Conservation (phyloP, 2,113 vertebrate genomes). For the Candoia aspera region DNA sequence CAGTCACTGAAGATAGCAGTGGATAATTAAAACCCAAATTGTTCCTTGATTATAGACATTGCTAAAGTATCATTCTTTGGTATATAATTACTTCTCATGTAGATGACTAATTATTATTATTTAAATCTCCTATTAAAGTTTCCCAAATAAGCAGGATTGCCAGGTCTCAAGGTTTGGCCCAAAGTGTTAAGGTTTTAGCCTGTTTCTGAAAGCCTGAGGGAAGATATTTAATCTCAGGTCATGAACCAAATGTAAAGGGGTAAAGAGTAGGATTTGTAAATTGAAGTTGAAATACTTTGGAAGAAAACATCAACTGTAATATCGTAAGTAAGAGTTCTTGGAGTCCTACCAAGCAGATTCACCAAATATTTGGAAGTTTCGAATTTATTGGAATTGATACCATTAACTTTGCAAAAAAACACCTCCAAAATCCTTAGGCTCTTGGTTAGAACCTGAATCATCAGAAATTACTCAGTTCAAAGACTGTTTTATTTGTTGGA, state of each 20-base stretch:
- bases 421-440: neutral
- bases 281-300: neutral
- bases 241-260: neutral
- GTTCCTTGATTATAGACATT: constrained; percentile 66
- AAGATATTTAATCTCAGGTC: neutral
- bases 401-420: neutral
- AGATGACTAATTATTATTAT: constrained; percentile 56
- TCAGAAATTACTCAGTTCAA: neutral
- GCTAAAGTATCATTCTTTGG: constrained; percentile 34
- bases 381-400: neutral
- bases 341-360: neutral
- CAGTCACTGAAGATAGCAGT: constrained; percentile 52
- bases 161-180: neutral
- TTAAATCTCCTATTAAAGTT: constrained; percentile 50
- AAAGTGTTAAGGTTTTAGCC: neutral
- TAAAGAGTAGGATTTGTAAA: neutral
- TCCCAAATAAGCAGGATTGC: constrained; percentile 27
- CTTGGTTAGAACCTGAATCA: neutral
- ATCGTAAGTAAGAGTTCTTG: neutral
- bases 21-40: constrained; percentile 72
- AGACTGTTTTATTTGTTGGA: neutral
- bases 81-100: constrained; percentile 59
- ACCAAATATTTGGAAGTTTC: neutral
- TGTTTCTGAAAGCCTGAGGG: neutral
- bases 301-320: neutral